Conservation (phyloP, 2,113 vertebrate species). For the Oplegnathus fasciatus region DNA sequence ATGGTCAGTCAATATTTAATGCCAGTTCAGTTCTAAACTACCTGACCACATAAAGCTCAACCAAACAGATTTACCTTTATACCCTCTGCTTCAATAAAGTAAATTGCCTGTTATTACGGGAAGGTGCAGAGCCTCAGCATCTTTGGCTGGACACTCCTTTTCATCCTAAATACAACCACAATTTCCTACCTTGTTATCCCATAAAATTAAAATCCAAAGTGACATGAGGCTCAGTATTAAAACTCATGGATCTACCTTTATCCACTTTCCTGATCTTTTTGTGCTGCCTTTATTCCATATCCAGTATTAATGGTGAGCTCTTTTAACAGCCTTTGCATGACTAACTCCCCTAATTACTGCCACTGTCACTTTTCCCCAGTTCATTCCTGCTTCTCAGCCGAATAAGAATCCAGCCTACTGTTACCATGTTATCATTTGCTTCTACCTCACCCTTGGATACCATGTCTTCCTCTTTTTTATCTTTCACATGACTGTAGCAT, state of each 20-base stretch:
- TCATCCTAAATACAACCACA: constrained; percentile 16
- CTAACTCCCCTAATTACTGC: constrained; percentile 63
- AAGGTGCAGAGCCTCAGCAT: not conserved
- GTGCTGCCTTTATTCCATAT: constrained; percentile 35
- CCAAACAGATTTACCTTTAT: constrained; percentile 29
- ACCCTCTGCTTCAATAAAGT: not conserved
- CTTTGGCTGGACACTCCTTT: not conserved
- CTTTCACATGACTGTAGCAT: not conserved
- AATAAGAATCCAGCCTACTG: constrained; percentile 9
- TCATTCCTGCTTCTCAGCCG: constrained; percentile 4
- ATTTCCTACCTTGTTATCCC: constrained; percentile 42
- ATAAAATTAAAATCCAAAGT: constrained; percentile 37
- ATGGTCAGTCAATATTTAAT: constrained; percentile 36
- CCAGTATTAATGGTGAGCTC: constrained; percentile 2
- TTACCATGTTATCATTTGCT: not conserved
- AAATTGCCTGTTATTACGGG: constrained; percentile 12
- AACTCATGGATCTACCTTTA: constrained; percentile 6
- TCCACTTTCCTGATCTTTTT: constrained; percentile 41
- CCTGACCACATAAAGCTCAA: constrained; percentile 5
- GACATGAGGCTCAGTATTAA: constrained; percentile 29
- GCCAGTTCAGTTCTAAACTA: not conserved
- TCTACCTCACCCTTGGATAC: not conserved
- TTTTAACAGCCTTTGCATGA: constrained; percentile 60
- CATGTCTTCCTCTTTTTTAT: not conserved
- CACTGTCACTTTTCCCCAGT: constrained; percentile 34